Base-by-base conservation (phyloP, 2,113 vertebrate species). In the Otis tarda region DNA sequence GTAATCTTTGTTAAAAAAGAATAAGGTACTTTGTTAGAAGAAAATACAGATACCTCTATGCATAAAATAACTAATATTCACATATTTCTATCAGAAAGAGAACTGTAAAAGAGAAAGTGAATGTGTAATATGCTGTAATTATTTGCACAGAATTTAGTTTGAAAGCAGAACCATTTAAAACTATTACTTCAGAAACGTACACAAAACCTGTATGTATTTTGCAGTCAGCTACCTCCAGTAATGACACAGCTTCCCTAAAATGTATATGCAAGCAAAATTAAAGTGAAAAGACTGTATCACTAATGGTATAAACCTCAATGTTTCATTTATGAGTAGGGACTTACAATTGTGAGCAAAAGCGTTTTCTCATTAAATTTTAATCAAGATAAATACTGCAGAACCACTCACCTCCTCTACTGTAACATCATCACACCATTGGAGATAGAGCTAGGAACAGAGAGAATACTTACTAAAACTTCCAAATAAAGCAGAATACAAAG, bases 361-460 rank as follows among this genome's bases (percentile, higher is more conserved):
- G 97, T 98, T 98, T 98, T 98, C 98, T 99, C 98, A 99, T 99
- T 98, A 99, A 98, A 99, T 97, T 99, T 99, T 99, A 99, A 99
- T 99, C 98, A 99, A 98, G 98, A 99, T 98, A 98, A 99, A 99
- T 98, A 98, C 97, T 98, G 97, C 94, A 92, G 97, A 98, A 98
- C 98, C 97, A 98, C 98, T 98, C 98, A 98, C 99, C 99, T 99
- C 99, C 92, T 98, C 96, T 90, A 99, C 98, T 94, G 99, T 99
- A 95, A 98, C 97, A 87, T 99, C 98, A 95, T 99, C 99, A 97
- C 99, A 99, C 99, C 99, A 99, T 93, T 99, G 99, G 96, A 99
- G 98, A 97, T 99, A 99, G 90, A 99, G 95, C 99, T 99, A 98
- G 87, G 67, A 97, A 98, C 76, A 97, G 65, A 98, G 98, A 97